Conservation (phyloP, 2,113 vertebrate genomes). For the Atlantisia rogersi region DNA sequence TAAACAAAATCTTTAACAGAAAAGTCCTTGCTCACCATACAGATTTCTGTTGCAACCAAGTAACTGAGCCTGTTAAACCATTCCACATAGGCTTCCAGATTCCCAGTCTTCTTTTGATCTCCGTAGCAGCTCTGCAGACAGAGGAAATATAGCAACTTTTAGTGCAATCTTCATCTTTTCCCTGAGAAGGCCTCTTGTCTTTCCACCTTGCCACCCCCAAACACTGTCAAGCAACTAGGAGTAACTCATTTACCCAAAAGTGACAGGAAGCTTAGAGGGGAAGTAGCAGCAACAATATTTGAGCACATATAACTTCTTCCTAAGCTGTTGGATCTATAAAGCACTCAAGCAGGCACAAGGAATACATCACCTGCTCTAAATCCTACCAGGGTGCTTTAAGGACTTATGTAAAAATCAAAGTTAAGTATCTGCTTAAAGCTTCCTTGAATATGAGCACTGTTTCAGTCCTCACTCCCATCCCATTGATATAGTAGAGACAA, state of each 20-base stretch:
- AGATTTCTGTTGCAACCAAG: constrained; percentile 95
- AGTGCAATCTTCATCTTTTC: background rate
- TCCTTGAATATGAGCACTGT: background rate
- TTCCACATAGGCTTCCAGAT: constrained; percentile 91
- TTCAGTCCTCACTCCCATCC: background rate
- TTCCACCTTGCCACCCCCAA: background rate
- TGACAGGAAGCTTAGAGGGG: background rate
- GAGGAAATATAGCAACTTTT: background rate
- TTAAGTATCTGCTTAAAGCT: background rate
- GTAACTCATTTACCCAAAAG: background rate
- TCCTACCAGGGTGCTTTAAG: background rate
- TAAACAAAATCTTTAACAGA: background rate
- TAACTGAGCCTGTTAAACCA: constrained; percentile 98
- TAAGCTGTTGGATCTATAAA: background rate
- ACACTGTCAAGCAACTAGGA: background rate
- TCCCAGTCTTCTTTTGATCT: constrained; percentile 86
- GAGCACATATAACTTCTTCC: background rate
- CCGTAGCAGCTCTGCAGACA: constrained; percentile 81
- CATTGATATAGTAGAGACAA: background rate
- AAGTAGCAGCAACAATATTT: background rate
- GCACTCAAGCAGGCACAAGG: background rate
- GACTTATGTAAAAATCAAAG: background rate
- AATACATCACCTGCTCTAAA: background rate
- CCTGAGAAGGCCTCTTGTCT: background rate
- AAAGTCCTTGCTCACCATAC: constrained; percentile 83